Percentiles rank a stretch among this genome's conserved stretches.
Conservation (phyloP, 2,888 invertebrate genomes). For the Acleris holmiana region DNA sequence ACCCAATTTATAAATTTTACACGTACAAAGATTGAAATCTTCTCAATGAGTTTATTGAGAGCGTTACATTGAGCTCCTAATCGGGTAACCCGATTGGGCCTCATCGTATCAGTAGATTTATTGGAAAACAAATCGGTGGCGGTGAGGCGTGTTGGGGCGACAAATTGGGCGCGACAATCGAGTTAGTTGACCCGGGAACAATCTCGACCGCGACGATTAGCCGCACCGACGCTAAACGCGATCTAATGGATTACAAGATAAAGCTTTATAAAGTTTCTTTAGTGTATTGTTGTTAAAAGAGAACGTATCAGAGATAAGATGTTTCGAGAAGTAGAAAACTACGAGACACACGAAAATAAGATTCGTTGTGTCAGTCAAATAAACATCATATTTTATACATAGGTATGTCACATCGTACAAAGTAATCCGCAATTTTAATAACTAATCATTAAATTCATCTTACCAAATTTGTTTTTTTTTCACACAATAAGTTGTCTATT, state of each 20-base stretch:
- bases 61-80: slow-evolving; percentile 18
- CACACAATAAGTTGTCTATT: slow-evolving; percentile 15
- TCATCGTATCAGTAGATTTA: slow-evolving; percentile 31
- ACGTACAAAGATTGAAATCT: background rate
- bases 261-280: slow-evolving; percentile 5
- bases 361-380: too few species aligned
- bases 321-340: too few species aligned
- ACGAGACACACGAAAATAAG: background rate
- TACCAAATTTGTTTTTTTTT: slow-evolving; percentile 4
- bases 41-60: slow-evolving; percentile 5
- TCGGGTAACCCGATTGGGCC: slow-evolving; percentile 23
- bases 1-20: too few species aligned
- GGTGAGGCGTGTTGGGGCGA: slow-evolving; percentile 60
- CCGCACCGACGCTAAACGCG: slow-evolving; percentile 44
- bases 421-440: background rate
- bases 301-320: too few species aligned
- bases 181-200: slow-evolving; percentile 76
- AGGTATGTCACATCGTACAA: too few species aligned
- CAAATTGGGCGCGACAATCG: slow-evolving; percentile 80
- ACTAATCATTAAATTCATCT: slow-evolving; percentile 11
- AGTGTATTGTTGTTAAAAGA: background rate
- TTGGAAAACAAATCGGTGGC: slow-evolving; percentile 48
- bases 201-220: slow-evolving; percentile 64
- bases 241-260: slow-evolving; percentile 26
- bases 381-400: background rate